Percentiles rank a stretch among this genome's conserved stretches.
These are phyloP conservation scores for Leptonema lineaticorne DNA, from an alignment of 1,140 invertebrate species.

Conservation along the genomic window DNA sequence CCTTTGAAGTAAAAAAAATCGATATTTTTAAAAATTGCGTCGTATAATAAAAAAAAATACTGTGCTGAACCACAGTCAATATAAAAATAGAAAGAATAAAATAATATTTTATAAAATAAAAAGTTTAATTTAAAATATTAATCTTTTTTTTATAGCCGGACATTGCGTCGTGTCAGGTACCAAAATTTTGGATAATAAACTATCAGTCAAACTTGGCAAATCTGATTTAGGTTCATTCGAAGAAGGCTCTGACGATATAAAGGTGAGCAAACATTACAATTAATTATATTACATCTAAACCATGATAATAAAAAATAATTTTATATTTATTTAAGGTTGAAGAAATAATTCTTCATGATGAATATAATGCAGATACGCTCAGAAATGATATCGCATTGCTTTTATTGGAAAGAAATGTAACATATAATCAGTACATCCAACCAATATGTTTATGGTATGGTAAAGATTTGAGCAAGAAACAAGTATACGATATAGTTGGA, in stretches of 20 bases:
- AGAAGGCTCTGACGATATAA: neutral
- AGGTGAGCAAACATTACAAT: neutral
- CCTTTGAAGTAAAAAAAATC: too few relatives aligned
- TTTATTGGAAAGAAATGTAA: constrained; percentile 17
- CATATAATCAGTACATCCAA: constrained; percentile 33
- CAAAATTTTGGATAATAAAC: neutral
- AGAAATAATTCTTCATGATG: constrained; percentile 28
- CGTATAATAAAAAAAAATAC: too few relatives aligned
- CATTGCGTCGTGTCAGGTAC: constrained; percentile 24
- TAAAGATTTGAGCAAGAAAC: constrained; percentile 22
- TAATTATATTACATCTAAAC: neutral
- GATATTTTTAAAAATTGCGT: too few relatives aligned
- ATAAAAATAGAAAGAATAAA: too few relatives aligned
- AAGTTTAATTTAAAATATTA: too few relatives aligned
- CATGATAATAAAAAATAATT: neutral
- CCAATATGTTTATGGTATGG: constrained; percentile 35
- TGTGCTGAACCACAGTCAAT: too few relatives aligned
- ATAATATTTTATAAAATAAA: too few relatives aligned
- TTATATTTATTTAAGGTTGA: constrained; percentile 6
- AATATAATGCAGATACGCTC: constrained; percentile 13
- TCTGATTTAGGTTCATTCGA: neutral
- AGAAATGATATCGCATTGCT: constrained; percentile 36
- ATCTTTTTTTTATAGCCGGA: constrained; percentile 24
- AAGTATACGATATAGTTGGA: constrained; percentile 25
- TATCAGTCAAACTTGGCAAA: constrained; percentile 12